These are phyloP conservation scores for Chloromyia formosa DNA, from an alignment of 2,888 invertebrate genomes.

Conservation along the genomic window DNA sequence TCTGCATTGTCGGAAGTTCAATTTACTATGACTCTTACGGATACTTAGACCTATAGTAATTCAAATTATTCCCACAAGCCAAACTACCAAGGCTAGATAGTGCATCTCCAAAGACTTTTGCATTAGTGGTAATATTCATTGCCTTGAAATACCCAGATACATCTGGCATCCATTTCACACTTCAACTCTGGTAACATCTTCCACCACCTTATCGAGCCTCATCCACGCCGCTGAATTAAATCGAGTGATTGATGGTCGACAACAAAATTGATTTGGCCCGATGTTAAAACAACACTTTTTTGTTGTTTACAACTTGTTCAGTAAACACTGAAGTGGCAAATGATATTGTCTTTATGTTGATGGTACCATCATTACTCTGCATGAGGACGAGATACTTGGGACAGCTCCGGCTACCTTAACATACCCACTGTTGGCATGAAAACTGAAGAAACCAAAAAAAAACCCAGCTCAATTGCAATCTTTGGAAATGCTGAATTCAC, in stretches of 20 bases:
- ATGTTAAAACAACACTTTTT: conserved; percentile 46
- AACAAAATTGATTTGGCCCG: conserved; percentile 47
- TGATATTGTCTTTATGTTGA: conserved; percentile 15
- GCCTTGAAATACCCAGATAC: no score
- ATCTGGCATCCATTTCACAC: no score
- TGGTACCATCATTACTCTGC: not conserved
- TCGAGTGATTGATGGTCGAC: conserved; percentile 46
- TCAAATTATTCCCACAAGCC: no score
- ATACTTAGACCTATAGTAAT: no score
- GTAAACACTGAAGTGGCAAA: not conserved
- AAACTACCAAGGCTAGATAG: no score
- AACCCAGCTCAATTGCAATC: not conserved
- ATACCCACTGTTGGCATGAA: not conserved
- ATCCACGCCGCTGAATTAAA: not conserved
- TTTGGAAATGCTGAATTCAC: not conserved
- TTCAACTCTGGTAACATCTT: not conserved
- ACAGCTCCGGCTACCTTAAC: not conserved
- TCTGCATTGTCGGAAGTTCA: no score
- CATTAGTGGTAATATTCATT: no score
- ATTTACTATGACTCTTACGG: no score
- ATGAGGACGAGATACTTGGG: not conserved
- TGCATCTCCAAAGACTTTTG: no score
- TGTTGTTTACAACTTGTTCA: conserved; percentile 5
- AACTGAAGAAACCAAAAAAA: not conserved
- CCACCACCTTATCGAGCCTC: not conserved